Evolutionary conservation across 2,797 vertebrate genomes (phyloP), one percentile per base, ranked within the genome.

Genomic region (Loriculus beryllinus): DNA sequence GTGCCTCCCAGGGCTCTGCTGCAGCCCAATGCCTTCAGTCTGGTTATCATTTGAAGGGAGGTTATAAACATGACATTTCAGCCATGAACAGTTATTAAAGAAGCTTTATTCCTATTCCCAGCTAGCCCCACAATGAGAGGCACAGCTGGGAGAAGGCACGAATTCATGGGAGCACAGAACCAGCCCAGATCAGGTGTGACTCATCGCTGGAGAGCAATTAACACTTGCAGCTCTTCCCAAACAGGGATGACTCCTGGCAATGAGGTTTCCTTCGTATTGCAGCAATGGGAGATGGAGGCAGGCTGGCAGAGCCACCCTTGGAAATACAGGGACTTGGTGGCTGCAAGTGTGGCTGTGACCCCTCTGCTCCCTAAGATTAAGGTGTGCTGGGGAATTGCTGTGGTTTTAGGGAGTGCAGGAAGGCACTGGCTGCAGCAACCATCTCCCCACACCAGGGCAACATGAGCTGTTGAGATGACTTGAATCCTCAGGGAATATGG

Each of bases 131-230:
- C 95, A 92, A 92, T 95, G 79, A 92, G 40, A 74, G 28, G 56
- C 81, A 62, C 63, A 87, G 68, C 87, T 91, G 79, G 78, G 79
- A 87, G 62, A 83, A 84, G 71, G 45, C 26, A 4, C 1, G 3
- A 87, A 76, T 35, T n/a, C 67, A 78, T 3, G 0, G 5, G 71
- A 80, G 71, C 75, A 59, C 14, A 11, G 69, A 79, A 71, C 84
- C 74, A 92, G 72, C 69, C 87, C 35, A 71, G 71, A 82, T 80
- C 51, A 70, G 48, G 31, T 74, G 60, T 92, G 96, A 92, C 48
- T 96, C 94, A 89, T 54, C 1, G 5, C 49, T 56, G 12, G 49
- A 92, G 62, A 68, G 35, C 77, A 93, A 83, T 95, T 96, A 96
- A 83, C 87, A 54, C 82, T 93, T 52, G 63, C 71, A 64, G 57